These are phyloP conservation scores for Oreortyx pictus DNA, from an alignment of 2,797 vertebrate species.

Conservation along the genomic window DNA sequence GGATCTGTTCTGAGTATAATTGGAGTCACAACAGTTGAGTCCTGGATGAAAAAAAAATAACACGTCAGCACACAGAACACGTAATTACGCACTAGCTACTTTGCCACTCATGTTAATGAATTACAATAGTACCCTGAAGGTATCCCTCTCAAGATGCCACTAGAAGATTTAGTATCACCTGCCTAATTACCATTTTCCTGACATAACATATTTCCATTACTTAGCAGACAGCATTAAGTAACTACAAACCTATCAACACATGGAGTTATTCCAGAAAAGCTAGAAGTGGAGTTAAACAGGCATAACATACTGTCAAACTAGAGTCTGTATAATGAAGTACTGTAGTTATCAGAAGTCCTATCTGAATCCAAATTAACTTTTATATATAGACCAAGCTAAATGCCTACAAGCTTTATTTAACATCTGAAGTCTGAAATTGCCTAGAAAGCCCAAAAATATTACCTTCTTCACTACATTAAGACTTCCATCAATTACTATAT, in stretches of 20 bases:
- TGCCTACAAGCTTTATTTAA: background rate
- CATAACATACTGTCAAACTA: background rate
- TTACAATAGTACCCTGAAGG: conserved; percentile 3
- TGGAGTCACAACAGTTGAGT: conserved; percentile 83
- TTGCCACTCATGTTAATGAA: background rate
- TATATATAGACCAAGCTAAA: background rate
- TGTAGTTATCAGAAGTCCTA: background rate
- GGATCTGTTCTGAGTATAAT: conserved; percentile 85
- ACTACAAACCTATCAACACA: background rate
- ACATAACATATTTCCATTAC: background rate
- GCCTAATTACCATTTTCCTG: conserved; percentile 4
- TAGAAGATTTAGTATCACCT: conserved; percentile 26
- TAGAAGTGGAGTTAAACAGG: background rate
- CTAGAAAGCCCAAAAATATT: background rate
- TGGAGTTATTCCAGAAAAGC: background rate
- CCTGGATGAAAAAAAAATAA: conserved; percentile 70
- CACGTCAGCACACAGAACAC: conserved; percentile 6
- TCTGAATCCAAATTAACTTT: background rate
- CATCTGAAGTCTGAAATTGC: background rate
- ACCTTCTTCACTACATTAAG: background rate
- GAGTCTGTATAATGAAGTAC: background rate
- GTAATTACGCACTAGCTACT: background rate
- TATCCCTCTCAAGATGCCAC: conserved; percentile 11
- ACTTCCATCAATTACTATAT: background rate
- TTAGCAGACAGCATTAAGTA: background rate